These are phyloP conservation scores for Harpegnathos saltator DNA, from an alignment of 1,140 invertebrate genomes.

Conservation along the genomic window DNA sequence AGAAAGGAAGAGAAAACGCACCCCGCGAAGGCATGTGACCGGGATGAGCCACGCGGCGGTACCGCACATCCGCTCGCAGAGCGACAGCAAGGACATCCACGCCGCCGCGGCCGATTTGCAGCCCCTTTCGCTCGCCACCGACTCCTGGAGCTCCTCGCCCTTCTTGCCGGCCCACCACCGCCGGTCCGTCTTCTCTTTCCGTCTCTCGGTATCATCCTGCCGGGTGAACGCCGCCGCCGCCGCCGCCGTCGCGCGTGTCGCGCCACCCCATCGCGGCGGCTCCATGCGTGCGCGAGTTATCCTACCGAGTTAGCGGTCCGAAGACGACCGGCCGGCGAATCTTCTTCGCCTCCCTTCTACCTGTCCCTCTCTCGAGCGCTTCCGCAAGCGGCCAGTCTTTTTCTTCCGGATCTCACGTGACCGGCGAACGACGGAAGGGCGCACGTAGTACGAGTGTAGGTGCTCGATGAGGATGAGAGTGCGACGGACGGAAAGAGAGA, in stretches of 20 bases:
- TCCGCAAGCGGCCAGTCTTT: conserved; percentile 4
- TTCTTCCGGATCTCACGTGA: conserved; percentile 40
- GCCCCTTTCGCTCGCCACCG: conserved; percentile 45
- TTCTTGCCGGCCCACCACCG: conserved; percentile 44
- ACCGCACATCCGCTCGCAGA: conserved; percentile 76
- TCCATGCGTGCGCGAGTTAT: conserved; percentile 62
- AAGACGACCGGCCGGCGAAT: conserved; percentile 24
- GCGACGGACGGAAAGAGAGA: conserved; percentile 18
- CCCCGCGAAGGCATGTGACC: conserved; percentile 82
- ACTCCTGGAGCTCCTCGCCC: conserved; percentile 37
- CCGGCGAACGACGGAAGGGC: conserved; percentile 41
- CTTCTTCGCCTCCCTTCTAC: neutral
- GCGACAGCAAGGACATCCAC: conserved; percentile 70
- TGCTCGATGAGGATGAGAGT: conserved; percentile 44
- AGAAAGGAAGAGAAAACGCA: conserved; percentile 70
- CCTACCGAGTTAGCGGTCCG: neutral
- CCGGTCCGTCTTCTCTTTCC: conserved; percentile 56
- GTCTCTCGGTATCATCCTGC: conserved; percentile 48
- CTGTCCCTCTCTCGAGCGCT: conserved; percentile 6
- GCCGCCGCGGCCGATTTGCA: conserved; percentile 70
- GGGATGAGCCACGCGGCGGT: conserved; percentile 80
- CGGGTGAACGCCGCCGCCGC: conserved; percentile 2
- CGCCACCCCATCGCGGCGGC: conserved; percentile 35
- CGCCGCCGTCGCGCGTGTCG: conserved; percentile 5
- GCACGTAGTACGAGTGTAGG: conserved; percentile 42